phyloP scores from a whole-genome alignment of 2,113 vertebrate genomes.

The Neogobius melanostomus region DNA sequence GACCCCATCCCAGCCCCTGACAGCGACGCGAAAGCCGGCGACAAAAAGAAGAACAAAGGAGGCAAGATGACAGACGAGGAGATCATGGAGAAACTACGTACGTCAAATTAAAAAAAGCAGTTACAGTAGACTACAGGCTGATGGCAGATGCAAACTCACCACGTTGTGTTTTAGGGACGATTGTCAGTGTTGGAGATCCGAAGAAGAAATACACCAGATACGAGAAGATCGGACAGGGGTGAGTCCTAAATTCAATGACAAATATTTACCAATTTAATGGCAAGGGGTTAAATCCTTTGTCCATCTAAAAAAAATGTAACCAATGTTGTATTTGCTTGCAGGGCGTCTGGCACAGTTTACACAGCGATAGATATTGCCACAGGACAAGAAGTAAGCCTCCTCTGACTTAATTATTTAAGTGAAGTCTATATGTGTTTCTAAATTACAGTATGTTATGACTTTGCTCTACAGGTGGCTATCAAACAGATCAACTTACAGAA shows the following conservation, averaged over 20 bases:
- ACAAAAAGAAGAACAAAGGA: conserved; percentile 91
- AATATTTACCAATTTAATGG: not conserved
- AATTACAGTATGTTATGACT: conserved; percentile 8
- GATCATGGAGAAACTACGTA: conserved; percentile 98
- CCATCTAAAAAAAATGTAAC: not conserved
- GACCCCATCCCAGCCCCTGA: conserved; percentile 85
- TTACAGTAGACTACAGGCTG: not conserved
- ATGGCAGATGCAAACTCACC: not conserved
- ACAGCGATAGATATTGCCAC: conserved; percentile 95
- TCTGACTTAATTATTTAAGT: no score
- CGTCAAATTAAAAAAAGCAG: conserved; percentile 33
- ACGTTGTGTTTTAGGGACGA: conserved; percentile 79
- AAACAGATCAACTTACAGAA: conserved; percentile 99
- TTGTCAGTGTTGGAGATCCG: conserved; percentile 94
- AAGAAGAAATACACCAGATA: conserved; percentile 97
- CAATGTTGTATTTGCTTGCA: conserved; percentile 52
- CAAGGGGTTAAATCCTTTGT: not conserved
- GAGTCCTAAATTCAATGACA: conserved; percentile 50
- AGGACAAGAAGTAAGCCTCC: conserved; percentile 86
- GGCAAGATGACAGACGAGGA: conserved; percentile 97
- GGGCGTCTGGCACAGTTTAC: conserved; percentile 96
- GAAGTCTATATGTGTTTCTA: no score
- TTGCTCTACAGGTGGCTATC: conserved; percentile 87
- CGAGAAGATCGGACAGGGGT: conserved; percentile 99
- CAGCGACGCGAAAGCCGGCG: conserved; percentile 80